phyloP scores from a whole-genome alignment of 2,113 vertebrate species.

The Stigmatopora argus region DNA sequence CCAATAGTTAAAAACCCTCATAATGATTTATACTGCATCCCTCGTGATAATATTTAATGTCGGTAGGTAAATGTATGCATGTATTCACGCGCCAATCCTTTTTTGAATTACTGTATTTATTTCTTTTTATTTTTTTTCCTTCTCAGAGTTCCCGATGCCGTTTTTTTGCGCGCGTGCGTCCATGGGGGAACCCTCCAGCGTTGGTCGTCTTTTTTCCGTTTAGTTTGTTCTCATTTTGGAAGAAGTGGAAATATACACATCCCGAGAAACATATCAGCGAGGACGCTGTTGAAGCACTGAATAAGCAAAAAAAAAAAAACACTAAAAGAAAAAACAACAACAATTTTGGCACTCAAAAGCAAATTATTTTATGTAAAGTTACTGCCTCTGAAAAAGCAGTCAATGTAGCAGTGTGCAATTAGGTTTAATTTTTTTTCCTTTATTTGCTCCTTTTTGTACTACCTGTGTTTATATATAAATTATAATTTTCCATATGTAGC shows the following conservation, averaged over 20 bases:
- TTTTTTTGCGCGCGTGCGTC: constrained; percentile 57
- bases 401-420: constrained; percentile 99
- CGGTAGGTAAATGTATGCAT: not conserved
- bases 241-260: constrained; percentile 73
- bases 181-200: constrained; percentile 61
- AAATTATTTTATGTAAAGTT: constrained; percentile 66
- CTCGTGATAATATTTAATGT: not conserved
- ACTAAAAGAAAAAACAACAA: constrained; percentile 61
- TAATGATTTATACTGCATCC: not conserved
- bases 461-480: constrained; percentile 90
- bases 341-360: constrained; percentile 78
- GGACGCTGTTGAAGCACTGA: constrained; percentile 88
- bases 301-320: constrained; percentile 66
- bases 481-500: constrained; percentile 86
- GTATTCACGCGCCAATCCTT: not conserved
- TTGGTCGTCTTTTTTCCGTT: constrained; percentile 51
- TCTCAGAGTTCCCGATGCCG: constrained; percentile 69
- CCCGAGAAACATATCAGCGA: constrained; percentile 79
- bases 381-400: constrained; percentile 91
- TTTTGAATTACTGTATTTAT: not conserved
- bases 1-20: too few species aligned
- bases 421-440: constrained; percentile 80
- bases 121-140: constrained; percentile 11
- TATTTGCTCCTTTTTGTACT: constrained; percentile 89
- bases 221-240: constrained; percentile 4